phyloP scores from a whole-genome alignment of 2,113 vertebrate genomes.

The Plecotus auritus region DNA sequence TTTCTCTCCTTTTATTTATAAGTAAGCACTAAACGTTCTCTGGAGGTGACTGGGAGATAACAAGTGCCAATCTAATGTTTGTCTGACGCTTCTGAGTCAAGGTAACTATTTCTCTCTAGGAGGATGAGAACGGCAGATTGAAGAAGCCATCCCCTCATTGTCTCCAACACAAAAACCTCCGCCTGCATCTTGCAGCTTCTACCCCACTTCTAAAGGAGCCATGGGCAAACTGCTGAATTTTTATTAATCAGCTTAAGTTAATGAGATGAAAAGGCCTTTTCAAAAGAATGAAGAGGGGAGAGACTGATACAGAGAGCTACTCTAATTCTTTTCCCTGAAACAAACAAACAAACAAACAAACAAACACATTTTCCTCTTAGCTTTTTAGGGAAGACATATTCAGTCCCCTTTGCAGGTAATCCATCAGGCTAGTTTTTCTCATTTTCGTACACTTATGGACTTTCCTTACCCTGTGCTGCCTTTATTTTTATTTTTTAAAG shows the following conservation, averaged over 20 bases:
- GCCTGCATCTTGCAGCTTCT: constrained; percentile 82
- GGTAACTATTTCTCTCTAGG: constrained; percentile 78
- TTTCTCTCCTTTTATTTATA: background rate
- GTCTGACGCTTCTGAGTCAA: constrained; percentile 75
- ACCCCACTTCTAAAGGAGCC: constrained; percentile 80
- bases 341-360: background rate
- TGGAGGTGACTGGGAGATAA: constrained; percentile 69
- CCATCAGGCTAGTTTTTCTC: constrained; percentile 30
- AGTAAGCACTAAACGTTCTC: constrained; percentile 63
- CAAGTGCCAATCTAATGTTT: constrained; percentile 68
- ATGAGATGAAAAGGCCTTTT: constrained; percentile 94
- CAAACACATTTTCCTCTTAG: constrained; percentile 43
- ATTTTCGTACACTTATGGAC: constrained; percentile 43
- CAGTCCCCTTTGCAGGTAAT: constrained; percentile 52
- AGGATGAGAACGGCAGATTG: constrained; percentile 87
- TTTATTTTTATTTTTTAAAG: background rate
- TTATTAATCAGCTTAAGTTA: constrained; percentile 98
- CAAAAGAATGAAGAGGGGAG: constrained; percentile 68
- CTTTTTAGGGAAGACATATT: background rate
- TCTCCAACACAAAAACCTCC: constrained; percentile 91
- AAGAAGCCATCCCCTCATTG: constrained; percentile 89
- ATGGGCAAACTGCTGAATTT: constrained; percentile 89
- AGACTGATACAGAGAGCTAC: constrained; percentile 24
- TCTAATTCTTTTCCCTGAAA: constrained; percentile 65
- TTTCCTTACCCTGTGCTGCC: constrained; percentile 29